Evolutionary conservation across 92 coral and sea anemone genomes (phyloP).

Genomic region (Siderastrea radians): DNA sequence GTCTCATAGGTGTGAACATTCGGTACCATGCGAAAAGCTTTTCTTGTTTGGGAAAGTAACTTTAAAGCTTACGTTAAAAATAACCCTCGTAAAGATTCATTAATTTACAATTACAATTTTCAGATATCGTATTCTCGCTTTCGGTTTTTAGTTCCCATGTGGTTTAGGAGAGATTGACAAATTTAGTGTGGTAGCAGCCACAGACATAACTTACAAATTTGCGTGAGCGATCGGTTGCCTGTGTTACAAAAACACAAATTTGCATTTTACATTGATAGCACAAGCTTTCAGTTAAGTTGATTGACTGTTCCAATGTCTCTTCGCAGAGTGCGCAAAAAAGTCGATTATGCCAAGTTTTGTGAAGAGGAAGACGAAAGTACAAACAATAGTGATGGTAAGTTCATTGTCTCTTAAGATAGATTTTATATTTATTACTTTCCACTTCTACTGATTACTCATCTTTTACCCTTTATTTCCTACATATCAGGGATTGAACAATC

Average conservation of each 20-base stretch:
- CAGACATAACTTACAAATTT: neutral
- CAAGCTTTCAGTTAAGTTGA: neutral
- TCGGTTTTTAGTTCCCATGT: neutral
- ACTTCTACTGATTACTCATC: no score
- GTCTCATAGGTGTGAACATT: neutral
- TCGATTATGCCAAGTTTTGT: slow-evolving; percentile 81
- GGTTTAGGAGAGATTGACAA: neutral
- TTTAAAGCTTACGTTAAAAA: neutral
- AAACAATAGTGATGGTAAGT: slow-evolving; percentile 82
- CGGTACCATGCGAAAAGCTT: slow-evolving; percentile 5
- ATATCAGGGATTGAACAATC: no score
- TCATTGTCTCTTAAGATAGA: neutral
- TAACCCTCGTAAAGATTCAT: neutral
- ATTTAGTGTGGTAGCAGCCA: neutral
- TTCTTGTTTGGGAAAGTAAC: neutral
- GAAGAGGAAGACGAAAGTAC: slow-evolving; percentile 60
- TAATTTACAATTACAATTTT: neutral
- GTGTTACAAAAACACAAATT: neutral
- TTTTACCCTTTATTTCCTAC: no score
- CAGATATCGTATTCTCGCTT: neutral
- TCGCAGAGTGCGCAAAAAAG: slow-evolving; percentile 74
- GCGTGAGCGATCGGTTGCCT: neutral
- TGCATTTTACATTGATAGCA: neutral
- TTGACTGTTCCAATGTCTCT: slow-evolving; percentile 27
- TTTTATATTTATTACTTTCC: neutral